Percentiles rank a stretch among this genome's conserved stretches.
Conservation (phyloP, 2,113 vertebrate genomes). For the Sebastes schlegelii region DNA sequence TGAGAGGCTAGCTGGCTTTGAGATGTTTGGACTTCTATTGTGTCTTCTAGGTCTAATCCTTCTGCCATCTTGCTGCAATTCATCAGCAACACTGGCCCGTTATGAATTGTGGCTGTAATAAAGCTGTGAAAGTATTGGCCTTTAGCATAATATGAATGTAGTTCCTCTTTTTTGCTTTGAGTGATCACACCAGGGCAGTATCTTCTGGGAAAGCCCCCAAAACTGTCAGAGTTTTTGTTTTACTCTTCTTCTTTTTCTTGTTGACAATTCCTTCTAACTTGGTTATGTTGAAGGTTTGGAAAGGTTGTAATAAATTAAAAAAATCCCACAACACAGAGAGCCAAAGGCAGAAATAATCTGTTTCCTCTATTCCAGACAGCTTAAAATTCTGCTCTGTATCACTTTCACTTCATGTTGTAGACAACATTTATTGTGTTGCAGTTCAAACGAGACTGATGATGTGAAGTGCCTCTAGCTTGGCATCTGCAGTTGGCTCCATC, state of each 20-base stretch:
- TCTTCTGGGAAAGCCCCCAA: constrained; percentile 67
- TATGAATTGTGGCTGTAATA: background rate
- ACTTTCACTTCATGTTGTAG: constrained; percentile 33
- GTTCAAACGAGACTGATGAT: constrained; percentile 42
- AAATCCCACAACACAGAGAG: background rate
- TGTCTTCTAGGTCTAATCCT: background rate
- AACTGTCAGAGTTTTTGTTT: constrained; percentile 55
- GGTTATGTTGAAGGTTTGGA: background rate
- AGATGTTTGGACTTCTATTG: constrained; percentile 16
- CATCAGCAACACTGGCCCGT: background rate
- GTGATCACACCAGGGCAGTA: constrained; percentile 18
- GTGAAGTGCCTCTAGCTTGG: constrained; percentile 19
- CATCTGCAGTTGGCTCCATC: constrained; percentile 30
- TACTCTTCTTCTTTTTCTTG: constrained; percentile 1
- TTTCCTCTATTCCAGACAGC: constrained; percentile 19
- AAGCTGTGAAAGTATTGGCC: constrained; percentile 1
- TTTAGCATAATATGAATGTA: constrained; percentile 31
- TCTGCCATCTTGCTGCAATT: constrained; percentile 5
- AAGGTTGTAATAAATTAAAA: background rate
- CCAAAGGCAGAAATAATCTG: background rate
- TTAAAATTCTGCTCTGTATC: constrained; percentile 23
- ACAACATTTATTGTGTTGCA: constrained; percentile 12
- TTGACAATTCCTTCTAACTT: background rate
- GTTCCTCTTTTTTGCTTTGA: constrained; percentile 71
- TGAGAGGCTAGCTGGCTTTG: constrained; percentile 26